Evolutionary conservation across 2,797 vertebrate species (phyloP), one percentile per base, ranked within the genome.

Genomic region (Ibycter americanus): DNA sequence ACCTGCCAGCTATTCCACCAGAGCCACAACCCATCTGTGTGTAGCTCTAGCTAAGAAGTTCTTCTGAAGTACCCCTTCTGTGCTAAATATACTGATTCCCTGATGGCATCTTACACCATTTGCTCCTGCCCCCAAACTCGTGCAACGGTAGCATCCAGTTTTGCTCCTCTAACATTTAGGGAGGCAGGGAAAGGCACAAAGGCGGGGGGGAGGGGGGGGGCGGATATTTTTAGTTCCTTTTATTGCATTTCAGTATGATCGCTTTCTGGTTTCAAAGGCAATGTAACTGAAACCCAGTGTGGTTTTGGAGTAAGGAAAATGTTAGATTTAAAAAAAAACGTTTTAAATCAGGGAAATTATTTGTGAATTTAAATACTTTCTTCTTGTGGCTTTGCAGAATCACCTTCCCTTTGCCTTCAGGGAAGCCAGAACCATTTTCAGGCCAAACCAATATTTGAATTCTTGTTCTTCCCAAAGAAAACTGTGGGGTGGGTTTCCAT

Each of bases 251-350:
- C 73, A 70, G 47, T 76, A 66, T 52, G 71, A 90, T 87, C 3
- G 1, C 58, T 88, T 90, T 84, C 86, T 93, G 85, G 36, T 95
- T 95, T 94, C 81, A 95, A 88, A 96, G 83, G 80, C 93, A 95
- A 88, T 42, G 66, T 92, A 95, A 95, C 73, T 93, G 91, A 92
- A 96, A 89, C 56, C 61, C 90, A 55, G 3, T 38, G 80, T 84
- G 77, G 77, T 51, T 96, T 91, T 82, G 66, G 66, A 93, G 29
- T 76, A 79, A 84, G 90, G 66, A 94, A 92, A 88, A 93, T 31
- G 73, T 90, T 88, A 94, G 85, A 86, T 89, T 73, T n/a, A n/a
- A 93, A 94, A 96, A 90, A 86, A 88, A 91, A 55, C 90, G 87
- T 94, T 96, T 95, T 79, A 93, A 93, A 90, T 86, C 83, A 84